These are phyloP conservation scores for Oophaga sylvatica DNA, from an alignment of 2,797 vertebrate genomes.

Conservation along the genomic window DNA sequence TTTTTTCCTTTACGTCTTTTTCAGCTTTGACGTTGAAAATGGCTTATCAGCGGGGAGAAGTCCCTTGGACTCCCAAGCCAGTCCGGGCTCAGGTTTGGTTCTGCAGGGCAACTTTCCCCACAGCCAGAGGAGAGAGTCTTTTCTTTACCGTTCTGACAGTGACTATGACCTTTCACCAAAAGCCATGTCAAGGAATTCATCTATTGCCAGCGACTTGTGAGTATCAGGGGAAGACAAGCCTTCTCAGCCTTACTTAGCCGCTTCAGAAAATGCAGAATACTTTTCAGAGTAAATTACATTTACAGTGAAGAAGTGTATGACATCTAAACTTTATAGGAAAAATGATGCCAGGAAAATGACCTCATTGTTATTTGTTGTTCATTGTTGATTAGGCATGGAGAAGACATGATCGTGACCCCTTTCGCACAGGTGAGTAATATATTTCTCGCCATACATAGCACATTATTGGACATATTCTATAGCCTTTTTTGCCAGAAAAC, in stretches of 20 bases:
- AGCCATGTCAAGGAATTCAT: constrained; percentile 86
- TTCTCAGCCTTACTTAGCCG: not conserved
- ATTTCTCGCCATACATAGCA: not conserved
- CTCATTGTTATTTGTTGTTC: not conserved
- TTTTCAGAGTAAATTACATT: no score
- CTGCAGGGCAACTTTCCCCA: constrained; percentile 82
- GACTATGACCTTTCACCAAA: constrained; percentile 92
- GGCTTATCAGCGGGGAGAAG: constrained; percentile 79
- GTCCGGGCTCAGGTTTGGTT: constrained; percentile 80
- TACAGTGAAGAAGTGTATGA: no score
- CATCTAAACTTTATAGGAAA: not conserved
- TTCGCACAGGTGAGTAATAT: constrained; percentile 88
- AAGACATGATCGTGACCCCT: constrained; percentile 95
- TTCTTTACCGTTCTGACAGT: constrained; percentile 92
- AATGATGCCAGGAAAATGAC: not conserved
- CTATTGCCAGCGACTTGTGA: constrained; percentile 89
- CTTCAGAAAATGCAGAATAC: not conserved
- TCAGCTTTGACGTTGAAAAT: constrained; percentile 92
- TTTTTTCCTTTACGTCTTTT: constrained; percentile 20
- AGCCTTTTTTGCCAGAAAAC: no score
- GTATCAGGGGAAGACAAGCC: constrained; percentile 63
- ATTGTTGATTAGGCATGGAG: constrained; percentile 81
- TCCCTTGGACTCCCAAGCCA: constrained; percentile 80
- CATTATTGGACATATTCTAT: no score
- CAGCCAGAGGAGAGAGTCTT: constrained; percentile 89